phyloP scores from a whole-genome alignment of 2,797 vertebrate genomes.

The Poeciliopsis paucimaculata region DNA sequence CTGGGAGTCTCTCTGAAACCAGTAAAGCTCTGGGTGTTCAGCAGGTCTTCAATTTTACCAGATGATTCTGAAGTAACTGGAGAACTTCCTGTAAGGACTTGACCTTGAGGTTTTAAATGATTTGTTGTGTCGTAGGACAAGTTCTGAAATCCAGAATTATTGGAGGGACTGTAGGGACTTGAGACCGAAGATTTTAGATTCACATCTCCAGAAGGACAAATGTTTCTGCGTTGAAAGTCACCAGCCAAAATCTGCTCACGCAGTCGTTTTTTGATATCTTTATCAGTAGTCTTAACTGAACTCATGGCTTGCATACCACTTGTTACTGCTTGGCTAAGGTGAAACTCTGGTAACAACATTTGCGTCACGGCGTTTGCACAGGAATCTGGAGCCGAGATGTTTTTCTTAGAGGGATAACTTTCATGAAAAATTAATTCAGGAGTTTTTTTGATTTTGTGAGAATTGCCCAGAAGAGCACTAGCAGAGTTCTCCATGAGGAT shows the following conservation, averaged over 20 bases:
- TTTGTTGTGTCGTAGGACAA: slow-evolving; percentile 35
- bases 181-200: slow-evolving; percentile 44
- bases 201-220: slow-evolving; percentile 47
- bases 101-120: slow-evolving; percentile 28
- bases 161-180: slow-evolving; percentile 29
- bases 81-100: slow-evolving; percentile 23
- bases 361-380: slow-evolving; percentile 64
- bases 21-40: slow-evolving; percentile 60
- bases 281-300: slow-evolving; percentile 58
- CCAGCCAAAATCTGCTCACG: slow-evolving; percentile 82
- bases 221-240: slow-evolving; percentile 73
- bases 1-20: slow-evolving; percentile 52
- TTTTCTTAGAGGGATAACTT: slow-evolving; percentile 66
- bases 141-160: slow-evolving; percentile 35
- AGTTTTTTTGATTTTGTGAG: slow-evolving; percentile 65
- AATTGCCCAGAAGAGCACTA: slow-evolving; percentile 73
- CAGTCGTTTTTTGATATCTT: slow-evolving; percentile 78
- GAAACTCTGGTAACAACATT: slow-evolving; percentile 47
- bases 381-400: slow-evolving; percentile 77
- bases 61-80: slow-evolving; percentile 11
- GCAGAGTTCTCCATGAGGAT: slow-evolving; percentile 78
- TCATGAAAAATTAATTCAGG: slow-evolving; percentile 75
- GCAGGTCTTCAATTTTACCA: slow-evolving; percentile 43
- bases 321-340: slow-evolving; percentile 27
- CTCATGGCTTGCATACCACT: slow-evolving; percentile 27